A percentile compares a stretch with the other conserved stretches of the same genome.
phyloP scores from a whole-genome alignment of 1,140 invertebrate species.

The Bombus picipes region DNA sequence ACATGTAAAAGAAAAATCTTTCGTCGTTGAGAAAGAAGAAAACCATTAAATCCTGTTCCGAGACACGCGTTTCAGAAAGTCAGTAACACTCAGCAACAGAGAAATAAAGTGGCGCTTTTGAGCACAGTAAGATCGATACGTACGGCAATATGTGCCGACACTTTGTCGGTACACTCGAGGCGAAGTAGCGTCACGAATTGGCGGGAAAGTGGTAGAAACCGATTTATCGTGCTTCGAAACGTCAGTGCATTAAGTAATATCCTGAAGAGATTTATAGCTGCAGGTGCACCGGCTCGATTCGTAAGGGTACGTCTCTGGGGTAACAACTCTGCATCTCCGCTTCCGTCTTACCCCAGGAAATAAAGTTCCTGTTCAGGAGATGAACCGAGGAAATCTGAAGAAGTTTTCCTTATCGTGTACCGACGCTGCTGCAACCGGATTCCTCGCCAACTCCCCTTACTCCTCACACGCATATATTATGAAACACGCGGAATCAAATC shows the following conservation, averaged over 20 bases:
- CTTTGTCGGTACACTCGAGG: conserved; percentile 8
- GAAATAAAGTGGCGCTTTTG: conserved; percentile 46
- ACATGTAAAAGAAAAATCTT: too few species aligned
- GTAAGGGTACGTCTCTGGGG: conserved; percentile 27
- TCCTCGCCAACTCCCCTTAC: neutral
- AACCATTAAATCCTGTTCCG: neutral
- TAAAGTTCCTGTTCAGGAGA: conserved; percentile 58
- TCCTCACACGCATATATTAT: conserved; percentile 6
- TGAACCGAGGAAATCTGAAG: conserved; percentile 61
- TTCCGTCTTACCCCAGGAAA: conserved; percentile 51
- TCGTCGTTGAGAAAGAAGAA: too few species aligned
- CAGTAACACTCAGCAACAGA: neutral
- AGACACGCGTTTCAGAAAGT: conserved; percentile 6
- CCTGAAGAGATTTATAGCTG: conserved; percentile 62
- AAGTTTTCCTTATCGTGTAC: conserved; percentile 50
- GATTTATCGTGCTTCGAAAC: conserved; percentile 62
- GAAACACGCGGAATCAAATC: conserved; percentile 19
- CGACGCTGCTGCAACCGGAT: neutral
- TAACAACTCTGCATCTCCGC: conserved; percentile 38
- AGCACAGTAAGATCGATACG: conserved; percentile 41
- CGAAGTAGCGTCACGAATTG: conserved; percentile 41
- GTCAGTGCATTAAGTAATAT: conserved; percentile 66
- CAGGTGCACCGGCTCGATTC: conserved; percentile 34
- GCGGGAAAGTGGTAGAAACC: conserved; percentile 26
- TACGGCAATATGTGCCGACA: conserved; percentile 26